Conservation (phyloP, 2,113 vertebrate species). For the Scophthalmus maximus region DNA sequence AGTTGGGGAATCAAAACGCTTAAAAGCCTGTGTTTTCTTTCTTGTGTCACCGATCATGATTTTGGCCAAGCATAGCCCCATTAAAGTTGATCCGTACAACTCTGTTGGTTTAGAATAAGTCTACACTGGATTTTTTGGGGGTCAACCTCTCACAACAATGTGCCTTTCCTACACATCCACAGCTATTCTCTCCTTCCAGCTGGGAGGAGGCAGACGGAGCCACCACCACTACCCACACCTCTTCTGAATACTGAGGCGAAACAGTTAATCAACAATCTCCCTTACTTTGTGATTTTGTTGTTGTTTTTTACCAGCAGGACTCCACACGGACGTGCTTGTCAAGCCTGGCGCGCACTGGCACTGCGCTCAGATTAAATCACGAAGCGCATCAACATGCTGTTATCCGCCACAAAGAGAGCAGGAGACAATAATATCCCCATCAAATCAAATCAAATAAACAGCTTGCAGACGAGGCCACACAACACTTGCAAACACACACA, state of each 20-base stretch:
- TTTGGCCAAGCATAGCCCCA: no score
- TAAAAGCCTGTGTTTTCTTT: no score
- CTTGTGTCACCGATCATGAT: no score
- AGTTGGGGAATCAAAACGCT: no score
- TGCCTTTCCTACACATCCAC: slow-evolving; percentile 4
- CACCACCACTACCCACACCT: slow-evolving; percentile 2
- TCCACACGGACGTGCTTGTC: not conserved
- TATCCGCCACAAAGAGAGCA: slow-evolving; percentile 51
- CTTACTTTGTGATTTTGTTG: not conserved
- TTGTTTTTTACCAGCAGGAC: slow-evolving; percentile 1
- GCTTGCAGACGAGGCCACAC: not conserved
- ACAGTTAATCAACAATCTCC: no score
- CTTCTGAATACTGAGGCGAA: no score
- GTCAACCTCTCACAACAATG: no score
- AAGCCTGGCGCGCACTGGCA: slow-evolving; percentile 25
- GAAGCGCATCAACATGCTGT: slow-evolving; percentile 56
- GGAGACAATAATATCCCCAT: slow-evolving; percentile 53
- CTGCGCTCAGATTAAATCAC: slow-evolving; percentile 45
- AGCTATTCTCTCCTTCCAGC: no score
- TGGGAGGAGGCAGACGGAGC: slow-evolving; percentile 12
- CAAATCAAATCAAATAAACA: slow-evolving; percentile 21
- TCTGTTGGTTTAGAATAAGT: no score
- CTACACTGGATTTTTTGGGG: no score
- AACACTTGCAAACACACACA: not conserved
- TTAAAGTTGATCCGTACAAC: no score